Percentiles rank a stretch among this genome's conserved stretches.
Evolutionary conservation across 2,113 vertebrate genomes (phyloP).

Genomic region (Turnix velox): DNA sequence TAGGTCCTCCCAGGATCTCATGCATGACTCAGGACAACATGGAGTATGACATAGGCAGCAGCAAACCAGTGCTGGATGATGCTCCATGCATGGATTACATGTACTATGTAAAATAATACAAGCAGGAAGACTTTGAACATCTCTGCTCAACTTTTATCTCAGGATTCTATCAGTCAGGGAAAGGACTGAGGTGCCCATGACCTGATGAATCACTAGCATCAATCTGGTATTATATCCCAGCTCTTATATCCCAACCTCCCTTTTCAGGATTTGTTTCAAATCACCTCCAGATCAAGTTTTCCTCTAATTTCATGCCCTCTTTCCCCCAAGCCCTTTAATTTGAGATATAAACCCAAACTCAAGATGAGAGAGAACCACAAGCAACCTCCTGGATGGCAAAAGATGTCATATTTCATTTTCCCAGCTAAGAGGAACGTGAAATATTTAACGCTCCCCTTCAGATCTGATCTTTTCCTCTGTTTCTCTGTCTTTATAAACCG

Average conservation of each 20-base stretch:
- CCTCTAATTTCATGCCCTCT: background rate
- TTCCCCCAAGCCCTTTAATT: background rate
- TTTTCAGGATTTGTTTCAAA: background rate
- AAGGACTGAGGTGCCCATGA: background rate
- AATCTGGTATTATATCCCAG: background rate
- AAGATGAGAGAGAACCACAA: background rate
- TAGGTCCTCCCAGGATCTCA: background rate
- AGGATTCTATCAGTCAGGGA: background rate
- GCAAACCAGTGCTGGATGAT: background rate
- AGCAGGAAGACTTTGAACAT: background rate
- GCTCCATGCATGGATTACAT: background rate
- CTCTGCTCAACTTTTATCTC: background rate
- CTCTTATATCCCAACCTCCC: background rate
- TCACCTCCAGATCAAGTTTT: background rate
- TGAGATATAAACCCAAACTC: background rate
- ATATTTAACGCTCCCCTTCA: background rate
- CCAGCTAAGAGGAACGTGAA: background rate
- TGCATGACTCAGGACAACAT: fast-evolving
- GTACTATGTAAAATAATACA: fast-evolving
- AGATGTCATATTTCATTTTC: conserved; percentile 11
- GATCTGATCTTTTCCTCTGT: background rate
- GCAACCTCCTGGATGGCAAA: background rate
- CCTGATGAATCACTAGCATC: background rate
- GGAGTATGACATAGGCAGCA: fast-evolving
- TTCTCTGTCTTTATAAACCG: background rate